Conservation (phyloP, 2,113 vertebrate genomes). For the Anhinga anhinga region DNA sequence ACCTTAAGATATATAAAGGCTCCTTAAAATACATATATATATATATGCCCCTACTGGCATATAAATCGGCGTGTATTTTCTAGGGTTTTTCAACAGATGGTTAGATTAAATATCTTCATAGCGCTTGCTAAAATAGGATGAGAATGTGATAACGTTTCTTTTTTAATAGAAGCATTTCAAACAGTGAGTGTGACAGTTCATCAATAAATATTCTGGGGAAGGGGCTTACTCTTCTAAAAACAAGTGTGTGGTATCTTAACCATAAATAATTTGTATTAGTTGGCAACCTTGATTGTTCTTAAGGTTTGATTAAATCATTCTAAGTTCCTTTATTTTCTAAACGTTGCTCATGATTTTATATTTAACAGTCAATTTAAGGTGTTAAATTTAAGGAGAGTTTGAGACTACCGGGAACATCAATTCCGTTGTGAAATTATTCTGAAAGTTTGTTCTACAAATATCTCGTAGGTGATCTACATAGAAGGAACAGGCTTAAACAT, state of each 20-base stretch:
- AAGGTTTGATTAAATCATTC: background rate
- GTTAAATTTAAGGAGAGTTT: background rate
- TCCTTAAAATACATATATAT: background rate
- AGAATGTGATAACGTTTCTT: background rate
- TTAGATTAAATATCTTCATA: background rate
- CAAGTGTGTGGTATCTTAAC: background rate
- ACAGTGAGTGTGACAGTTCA: background rate
- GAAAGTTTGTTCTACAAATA: background rate
- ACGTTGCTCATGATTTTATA: background rate
- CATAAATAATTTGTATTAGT: background rate
- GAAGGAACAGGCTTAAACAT: background rate
- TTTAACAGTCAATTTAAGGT: background rate
- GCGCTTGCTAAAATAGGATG: background rate
- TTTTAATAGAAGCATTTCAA: background rate
- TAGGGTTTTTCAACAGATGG: background rate
- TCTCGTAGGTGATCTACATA: background rate
- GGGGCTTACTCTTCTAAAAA: background rate
- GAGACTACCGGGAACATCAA: background rate
- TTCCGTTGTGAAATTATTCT: background rate
- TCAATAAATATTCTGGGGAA: background rate
- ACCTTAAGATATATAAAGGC: background rate
- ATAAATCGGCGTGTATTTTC: background rate
- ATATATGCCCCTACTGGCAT: background rate
- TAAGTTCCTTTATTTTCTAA: background rate
- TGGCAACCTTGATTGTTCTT: background rate